These are phyloP conservation scores for Pluvialis apricaria DNA, from an alignment of 2,113 vertebrate genomes.

Conservation along the genomic window DNA sequence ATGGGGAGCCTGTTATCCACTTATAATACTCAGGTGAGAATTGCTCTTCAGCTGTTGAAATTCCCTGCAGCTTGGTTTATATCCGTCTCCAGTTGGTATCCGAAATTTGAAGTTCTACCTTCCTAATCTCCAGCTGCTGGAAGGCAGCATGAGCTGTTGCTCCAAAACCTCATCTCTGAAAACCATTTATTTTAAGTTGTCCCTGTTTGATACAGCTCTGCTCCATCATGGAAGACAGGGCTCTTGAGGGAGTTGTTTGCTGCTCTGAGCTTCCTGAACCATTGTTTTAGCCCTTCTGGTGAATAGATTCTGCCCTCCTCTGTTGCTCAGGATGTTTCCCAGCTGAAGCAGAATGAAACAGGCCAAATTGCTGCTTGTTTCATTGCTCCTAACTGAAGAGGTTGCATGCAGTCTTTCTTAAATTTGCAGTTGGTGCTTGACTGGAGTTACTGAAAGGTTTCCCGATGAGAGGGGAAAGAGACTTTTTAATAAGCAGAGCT, in stretches of 20 bases:
- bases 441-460: neutral
- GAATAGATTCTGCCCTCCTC: neutral
- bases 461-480: neutral
- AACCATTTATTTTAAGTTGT: neutral
- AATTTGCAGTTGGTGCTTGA: neutral
- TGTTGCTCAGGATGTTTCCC: constrained; percentile 50
- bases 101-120: neutral
- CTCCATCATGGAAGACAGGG: neutral
- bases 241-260: neutral
- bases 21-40: constrained; percentile 63
- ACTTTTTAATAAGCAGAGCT: neutral
- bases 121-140: neutral
- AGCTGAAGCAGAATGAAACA: constrained; percentile 58
- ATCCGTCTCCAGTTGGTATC: neutral
- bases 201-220: neutral
- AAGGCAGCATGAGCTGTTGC: neutral
- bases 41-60: constrained; percentile 65
- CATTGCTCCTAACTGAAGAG: constrained; percentile 16
- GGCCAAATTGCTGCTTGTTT: constrained; percentile 32
- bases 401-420: constrained; percentile 28
- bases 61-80: constrained; percentile 55
- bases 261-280: neutral
- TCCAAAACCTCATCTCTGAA: neutral
- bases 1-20: constrained; percentile 59
- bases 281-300: neutral